phyloP scores from a whole-genome alignment of 2,888 invertebrate species.

The Apodemia zela region DNA sequence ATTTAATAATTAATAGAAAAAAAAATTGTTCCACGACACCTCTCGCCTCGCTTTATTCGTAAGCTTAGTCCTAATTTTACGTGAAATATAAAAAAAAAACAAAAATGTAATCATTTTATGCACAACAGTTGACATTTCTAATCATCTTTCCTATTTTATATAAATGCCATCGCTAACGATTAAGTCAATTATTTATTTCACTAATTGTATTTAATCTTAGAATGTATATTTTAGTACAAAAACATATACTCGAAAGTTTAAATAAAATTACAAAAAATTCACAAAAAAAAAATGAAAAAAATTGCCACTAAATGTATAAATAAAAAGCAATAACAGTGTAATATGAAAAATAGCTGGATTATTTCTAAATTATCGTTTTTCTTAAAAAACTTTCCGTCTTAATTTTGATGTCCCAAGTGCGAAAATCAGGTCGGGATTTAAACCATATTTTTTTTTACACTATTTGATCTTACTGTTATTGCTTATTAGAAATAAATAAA shows the following conservation, averaged over 20 bases:
- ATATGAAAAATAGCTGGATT: no score
- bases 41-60: no score
- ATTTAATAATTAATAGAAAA: no score
- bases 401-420: background rate
- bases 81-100: background rate
- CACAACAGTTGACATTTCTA: background rate
- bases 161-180: conserved; percentile 10
- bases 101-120: background rate
- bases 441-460: background rate
- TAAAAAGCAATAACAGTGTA: conserved; percentile 2
- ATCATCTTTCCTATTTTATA: background rate
- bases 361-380: no score
- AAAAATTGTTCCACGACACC: no score
- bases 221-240: conserved; percentile 14
- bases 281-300: conserved; percentile 26
- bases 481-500: conserved; percentile 2
- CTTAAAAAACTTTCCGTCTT: background rate
- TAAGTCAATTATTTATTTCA: conserved; percentile 16
- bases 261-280: conserved; percentile 19
- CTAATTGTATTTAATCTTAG: conserved; percentile 15
- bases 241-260: conserved; percentile 11
- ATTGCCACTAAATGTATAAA: background rate
- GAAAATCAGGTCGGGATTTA: background rate
- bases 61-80: no score
- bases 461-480: conserved; percentile 2